Evolutionary conservation across 2,113 vertebrate species (phyloP).

Genomic region (Actinemys pallida): DNA sequence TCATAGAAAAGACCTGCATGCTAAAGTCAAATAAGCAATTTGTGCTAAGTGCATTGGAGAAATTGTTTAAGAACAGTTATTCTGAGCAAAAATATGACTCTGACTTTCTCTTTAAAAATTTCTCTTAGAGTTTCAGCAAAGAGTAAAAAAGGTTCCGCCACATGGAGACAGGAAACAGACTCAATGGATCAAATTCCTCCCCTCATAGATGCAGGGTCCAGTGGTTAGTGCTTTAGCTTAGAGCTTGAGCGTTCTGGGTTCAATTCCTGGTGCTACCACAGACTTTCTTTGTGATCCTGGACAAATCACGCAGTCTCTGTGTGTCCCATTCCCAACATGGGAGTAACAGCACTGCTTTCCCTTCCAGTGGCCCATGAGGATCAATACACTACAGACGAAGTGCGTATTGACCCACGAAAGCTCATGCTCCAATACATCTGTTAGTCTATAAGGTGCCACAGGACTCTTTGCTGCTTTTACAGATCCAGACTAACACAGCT

Average conservation of each 20-base stretch:
- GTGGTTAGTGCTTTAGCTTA: not conserved
- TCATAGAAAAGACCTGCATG: not conserved
- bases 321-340: not conserved
- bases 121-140: not conserved
- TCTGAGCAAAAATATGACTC: not conserved
- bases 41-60: not conserved
- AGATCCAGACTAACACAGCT: too few relatives aligned
- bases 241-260: not conserved
- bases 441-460: too few relatives aligned
- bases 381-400: not conserved
- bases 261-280: not conserved
- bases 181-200: not conserved
- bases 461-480: too few relatives aligned
- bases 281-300: not conserved
- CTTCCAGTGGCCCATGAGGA: not conserved
- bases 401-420: too few relatives aligned
- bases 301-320: not conserved
- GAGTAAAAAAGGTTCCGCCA: not conserved
- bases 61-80: not conserved
- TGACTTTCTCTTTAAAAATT: not conserved
- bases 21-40: not conserved
- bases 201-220: not conserved
- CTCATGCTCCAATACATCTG: too few relatives aligned
- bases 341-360: not conserved
- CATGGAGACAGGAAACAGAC: not conserved